A percentile compares a stretch with the other conserved stretches of the same genome.
These are phyloP conservation scores for Phyllotis vaccarum DNA, from an alignment of 2,797 vertebrate species.

Conservation along the genomic window DNA sequence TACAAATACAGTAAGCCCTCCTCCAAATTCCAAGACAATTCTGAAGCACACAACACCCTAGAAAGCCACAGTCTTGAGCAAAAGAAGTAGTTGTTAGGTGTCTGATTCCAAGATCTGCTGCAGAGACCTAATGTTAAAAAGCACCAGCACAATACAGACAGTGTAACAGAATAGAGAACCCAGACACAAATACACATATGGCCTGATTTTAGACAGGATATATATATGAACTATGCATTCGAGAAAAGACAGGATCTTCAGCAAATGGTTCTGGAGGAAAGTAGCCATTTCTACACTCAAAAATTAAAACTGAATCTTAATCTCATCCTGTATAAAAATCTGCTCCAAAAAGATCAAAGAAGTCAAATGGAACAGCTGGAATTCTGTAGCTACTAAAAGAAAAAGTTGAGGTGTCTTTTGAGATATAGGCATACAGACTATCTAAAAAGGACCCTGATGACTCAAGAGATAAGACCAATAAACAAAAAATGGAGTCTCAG, in stretches of 20 bases:
- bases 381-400: background rate
- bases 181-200: background rate
- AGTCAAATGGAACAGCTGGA: background rate
- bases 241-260: background rate
- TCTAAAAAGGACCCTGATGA: background rate
- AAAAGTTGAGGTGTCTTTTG: background rate
- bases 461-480: background rate
- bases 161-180: background rate
- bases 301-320: background rate
- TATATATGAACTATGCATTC: background rate
- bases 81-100: background rate
- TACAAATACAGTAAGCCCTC: background rate
- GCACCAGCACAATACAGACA: background rate
- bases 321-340: background rate
- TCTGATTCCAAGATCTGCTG: background rate
- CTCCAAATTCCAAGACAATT: background rate
- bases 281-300: background rate
- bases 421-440: background rate
- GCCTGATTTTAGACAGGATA: background rate
- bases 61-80: background rate
- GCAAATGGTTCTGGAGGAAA: background rate
- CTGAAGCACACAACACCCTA: background rate
- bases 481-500: background rate
- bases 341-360: background rate
- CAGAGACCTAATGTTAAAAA: background rate